These are phyloP conservation scores for Probaryconus sp. DNA, from an alignment of 1,140 invertebrate genomes.

Conservation along the genomic window DNA sequence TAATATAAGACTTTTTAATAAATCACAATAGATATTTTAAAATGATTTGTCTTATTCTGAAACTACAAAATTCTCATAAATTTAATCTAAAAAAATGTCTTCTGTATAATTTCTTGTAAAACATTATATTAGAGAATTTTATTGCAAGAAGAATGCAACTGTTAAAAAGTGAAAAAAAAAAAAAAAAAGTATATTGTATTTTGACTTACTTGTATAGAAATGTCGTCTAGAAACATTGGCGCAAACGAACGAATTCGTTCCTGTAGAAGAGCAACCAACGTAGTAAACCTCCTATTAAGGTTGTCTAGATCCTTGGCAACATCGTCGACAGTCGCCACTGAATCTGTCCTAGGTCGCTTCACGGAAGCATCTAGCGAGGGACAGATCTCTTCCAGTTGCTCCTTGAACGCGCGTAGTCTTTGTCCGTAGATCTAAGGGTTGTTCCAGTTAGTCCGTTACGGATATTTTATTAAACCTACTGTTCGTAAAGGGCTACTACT, in stretches of 20 bases:
- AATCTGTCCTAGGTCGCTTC: constrained; percentile 73
- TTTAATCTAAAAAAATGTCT: constrained; percentile 4
- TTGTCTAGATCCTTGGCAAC: constrained; percentile 91
- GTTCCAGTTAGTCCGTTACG: constrained; percentile 75
- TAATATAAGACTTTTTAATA: no score
- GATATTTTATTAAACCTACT: constrained; percentile 74
- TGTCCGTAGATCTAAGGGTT: constrained; percentile 90
- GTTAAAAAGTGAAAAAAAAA: constrained; percentile 7
- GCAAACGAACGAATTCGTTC: constrained; percentile 78
- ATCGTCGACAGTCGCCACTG: constrained; percentile 82
- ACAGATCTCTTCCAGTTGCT: constrained; percentile 91
- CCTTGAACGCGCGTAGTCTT: constrained; percentile 91
- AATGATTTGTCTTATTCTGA: no score
- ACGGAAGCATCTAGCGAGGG: constrained; percentile 86
- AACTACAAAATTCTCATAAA: not conserved
- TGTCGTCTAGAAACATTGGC: constrained; percentile 73
- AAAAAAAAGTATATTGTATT: no score
- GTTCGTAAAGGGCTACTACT: constrained; percentile 54
- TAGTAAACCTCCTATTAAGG: constrained; percentile 89
- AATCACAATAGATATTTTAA: no score
- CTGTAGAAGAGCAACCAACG: constrained; percentile 85
- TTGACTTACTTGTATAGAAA: constrained; percentile 76
- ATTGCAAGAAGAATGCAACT: no score
- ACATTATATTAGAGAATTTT: constrained; percentile 6
- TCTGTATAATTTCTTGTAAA: constrained; percentile 8